Evolutionary conservation across 1,140 invertebrate species (phyloP), one percentile per base, ranked within the genome.

Genomic region (Penaeus indicus): DNA sequence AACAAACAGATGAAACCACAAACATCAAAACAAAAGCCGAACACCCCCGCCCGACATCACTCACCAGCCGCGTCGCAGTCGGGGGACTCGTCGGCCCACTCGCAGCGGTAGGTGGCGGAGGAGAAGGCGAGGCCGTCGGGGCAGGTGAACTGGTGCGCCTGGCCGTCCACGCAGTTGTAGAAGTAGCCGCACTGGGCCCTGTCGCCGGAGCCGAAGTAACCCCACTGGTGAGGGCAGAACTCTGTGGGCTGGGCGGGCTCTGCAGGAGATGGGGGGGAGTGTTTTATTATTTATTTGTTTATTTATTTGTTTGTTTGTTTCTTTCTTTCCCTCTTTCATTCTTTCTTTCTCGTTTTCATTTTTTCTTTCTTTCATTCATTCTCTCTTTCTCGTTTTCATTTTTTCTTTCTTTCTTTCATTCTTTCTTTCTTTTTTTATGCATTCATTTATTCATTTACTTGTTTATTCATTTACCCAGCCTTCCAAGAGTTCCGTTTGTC

Each of bases 111-210:
- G 80, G 81, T 84, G 22, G 69, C 67, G 27, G 86, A 88, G 54
- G 86, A 84, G 86, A 88, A 88, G 86, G 86, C 86, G 0, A 88
- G 81, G 69, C 86, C 86, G 1, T 38, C 67, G 19, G 86, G 86
- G 62, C 86, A 88, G 80, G 18, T 54, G 27, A 84, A 25, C 32
- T 25, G 16, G 81, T 47, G 27, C 16, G 69, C 60, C 10, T 75
- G 25, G 27, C 86, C 86, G 61, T 88, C 61, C 67, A 88, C 86
- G 19, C 86, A 88, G 86, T 88, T 88, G 69, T 64, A 84, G 86
- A 88, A 88, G 81, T 63, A 88, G 38, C 81, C 86, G 69, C 86
- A 88, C 60, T 88, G 47, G 0, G 81, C 54, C 3, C 27, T 27
- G 69, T 88, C 72, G 16, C 86, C 86, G 32, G 86, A 78, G 25